Conservation (phyloP, 2,113 vertebrate species). For the Boulengeromyrus knoepffleri region DNA sequence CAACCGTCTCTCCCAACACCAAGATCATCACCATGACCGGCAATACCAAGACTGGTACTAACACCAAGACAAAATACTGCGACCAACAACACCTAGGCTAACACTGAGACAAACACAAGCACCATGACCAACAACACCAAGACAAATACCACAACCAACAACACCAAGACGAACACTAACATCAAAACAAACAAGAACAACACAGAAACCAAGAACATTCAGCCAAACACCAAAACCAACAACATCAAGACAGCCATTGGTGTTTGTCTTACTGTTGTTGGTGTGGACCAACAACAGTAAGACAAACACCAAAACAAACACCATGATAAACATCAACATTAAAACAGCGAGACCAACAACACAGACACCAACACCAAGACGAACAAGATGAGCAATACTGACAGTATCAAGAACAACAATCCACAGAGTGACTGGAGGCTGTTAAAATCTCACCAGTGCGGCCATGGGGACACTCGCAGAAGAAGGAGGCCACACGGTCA, state of each 20-base stretch:
- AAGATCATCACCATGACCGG: neutral
- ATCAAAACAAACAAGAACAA: neutral
- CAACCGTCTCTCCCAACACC: neutral
- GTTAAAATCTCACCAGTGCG: constrained; percentile 67
- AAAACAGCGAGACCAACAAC: neutral
- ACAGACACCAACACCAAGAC: neutral
- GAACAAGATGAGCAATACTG: neutral
- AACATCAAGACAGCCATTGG: neutral
- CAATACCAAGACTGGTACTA: neutral
- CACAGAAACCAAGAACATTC: neutral
- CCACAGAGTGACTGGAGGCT: neutral
- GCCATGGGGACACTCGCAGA: constrained; percentile 92
- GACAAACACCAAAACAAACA: neutral
- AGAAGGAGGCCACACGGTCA: constrained; percentile 89
- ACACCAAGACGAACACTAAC: neutral
- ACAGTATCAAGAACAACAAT: neutral
- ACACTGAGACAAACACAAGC: neutral
- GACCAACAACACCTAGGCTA: neutral
- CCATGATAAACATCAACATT: neutral
- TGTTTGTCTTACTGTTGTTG: no score
- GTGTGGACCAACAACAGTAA: no score
- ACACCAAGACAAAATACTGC: neutral
- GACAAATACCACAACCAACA: neutral
- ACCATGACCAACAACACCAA: neutral
- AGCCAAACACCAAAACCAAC: neutral